Base-by-base conservation (phyloP, 2,888 invertebrate species). In the Cephus sareptanus region DNA sequence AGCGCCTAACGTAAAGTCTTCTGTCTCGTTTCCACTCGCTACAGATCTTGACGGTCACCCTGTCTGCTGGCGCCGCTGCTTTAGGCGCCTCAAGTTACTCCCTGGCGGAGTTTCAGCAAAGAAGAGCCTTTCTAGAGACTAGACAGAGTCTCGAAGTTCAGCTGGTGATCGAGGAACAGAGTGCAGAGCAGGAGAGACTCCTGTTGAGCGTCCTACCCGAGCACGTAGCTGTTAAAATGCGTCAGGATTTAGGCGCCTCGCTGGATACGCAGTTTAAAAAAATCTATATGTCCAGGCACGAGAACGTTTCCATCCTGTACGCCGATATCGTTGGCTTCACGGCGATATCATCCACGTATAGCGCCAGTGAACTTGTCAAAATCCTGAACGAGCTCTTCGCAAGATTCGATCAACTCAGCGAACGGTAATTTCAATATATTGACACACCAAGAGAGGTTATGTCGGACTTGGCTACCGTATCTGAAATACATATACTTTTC, bases 271-370 rank as follows among this genome's bases (percentile, higher is more conserved):
- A 98, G 91, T 98, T 98, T 92, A 98, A 98, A 92, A 98, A 98
- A 93, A 98, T 98, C 89, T 98, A 98, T 92, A 98, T 98, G 98
- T 98, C 97, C 85, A 94, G 98, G 33, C 98, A 98, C 91, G 98
- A 98, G 92, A 98, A 98, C 92, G 98, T 98, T 88, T 98, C 98
- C 96, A 99, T 99, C 91, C 94, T 99, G 83, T 99, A 98, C 92
- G 99, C 98, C 35, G 99, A 99, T 93, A 99, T 99, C 91, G 98
- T 98, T 77, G 99, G 99, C 77, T 99, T 99, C 92, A 99, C 99
- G 9, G 98, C 98, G 77, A 97, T 98, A 86, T 98, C 98, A 4
- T 98, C 98, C 30, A 97, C 98, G 11, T 98, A 98, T 92, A 97
- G 98, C 77, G 98, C 98, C 75, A 97, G 98, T 91, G 98, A 98